Conservation (phyloP, 1,140 invertebrate species). For the Trachymyrmex cornetzi region DNA sequence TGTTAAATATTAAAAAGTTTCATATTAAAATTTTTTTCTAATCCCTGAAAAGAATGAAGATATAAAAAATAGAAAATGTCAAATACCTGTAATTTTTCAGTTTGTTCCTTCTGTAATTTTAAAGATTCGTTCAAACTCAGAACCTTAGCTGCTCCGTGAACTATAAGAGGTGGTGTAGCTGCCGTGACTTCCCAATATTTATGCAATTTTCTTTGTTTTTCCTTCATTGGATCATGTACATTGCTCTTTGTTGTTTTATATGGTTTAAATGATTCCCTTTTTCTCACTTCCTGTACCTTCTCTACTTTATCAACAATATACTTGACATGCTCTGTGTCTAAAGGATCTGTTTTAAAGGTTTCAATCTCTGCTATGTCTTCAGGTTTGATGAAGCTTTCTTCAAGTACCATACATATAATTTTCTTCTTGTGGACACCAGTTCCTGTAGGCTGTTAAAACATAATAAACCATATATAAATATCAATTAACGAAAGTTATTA, state of each 20-base stretch:
- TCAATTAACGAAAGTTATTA: slow-evolving; percentile 32
- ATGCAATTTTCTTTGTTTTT: slow-evolving; percentile 87
- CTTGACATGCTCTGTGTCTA: slow-evolving; percentile 86
- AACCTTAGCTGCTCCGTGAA: slow-evolving; percentile 87
- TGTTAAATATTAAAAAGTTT: slow-evolving; percentile 63
- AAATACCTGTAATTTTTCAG: slow-evolving; percentile 82
- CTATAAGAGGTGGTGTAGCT: slow-evolving; percentile 88
- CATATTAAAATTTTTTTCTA: slow-evolving; percentile 15
- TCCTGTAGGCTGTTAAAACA: slow-evolving; percentile 81
- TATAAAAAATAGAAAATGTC: neutral
- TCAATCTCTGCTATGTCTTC: slow-evolving; percentile 89
- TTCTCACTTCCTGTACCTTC: slow-evolving; percentile 81
- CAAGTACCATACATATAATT: slow-evolving; percentile 86
- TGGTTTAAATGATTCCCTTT: slow-evolving; percentile 87
- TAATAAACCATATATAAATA: slow-evolving; percentile 33
- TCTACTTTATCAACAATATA: slow-evolving; percentile 88
- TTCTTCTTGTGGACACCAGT: slow-evolving; percentile 88
- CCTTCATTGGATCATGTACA: slow-evolving; percentile 89
- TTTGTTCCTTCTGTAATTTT: slow-evolving; percentile 86
- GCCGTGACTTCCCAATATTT: slow-evolving; percentile 91
- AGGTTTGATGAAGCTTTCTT: slow-evolving; percentile 88
- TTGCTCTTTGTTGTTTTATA: slow-evolving; percentile 89
- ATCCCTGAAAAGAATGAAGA: neutral
- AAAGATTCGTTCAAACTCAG: slow-evolving; percentile 88
- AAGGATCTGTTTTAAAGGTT: slow-evolving; percentile 76